Percentiles rank a stretch among this genome's conserved stretches.
phyloP scores from a whole-genome alignment of 92 coral and sea anemone species.

The Muricea muricata region DNA sequence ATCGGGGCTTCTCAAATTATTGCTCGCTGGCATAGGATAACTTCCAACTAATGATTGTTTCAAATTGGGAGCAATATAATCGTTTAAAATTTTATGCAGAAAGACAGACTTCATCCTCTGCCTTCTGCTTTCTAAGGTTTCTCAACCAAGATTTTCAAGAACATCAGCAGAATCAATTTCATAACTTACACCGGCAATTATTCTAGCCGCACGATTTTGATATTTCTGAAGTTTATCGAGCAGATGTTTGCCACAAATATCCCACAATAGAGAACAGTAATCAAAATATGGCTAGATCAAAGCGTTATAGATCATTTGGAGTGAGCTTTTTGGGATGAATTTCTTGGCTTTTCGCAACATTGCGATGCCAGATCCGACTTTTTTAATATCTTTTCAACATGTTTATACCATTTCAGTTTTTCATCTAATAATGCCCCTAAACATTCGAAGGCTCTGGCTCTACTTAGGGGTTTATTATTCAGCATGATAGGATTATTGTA shows the following conservation, averaged over 20 bases:
- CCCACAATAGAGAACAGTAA: constrained; percentile 57
- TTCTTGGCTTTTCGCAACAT: background rate
- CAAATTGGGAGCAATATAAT: background rate
- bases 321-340: constrained; percentile 24
- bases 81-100: too few species aligned
- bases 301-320: constrained; percentile 48
- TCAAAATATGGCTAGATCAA: constrained; percentile 61
- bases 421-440: background rate
- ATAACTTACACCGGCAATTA: constrained; percentile 15
- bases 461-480: background rate
- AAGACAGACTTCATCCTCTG: too few species aligned
- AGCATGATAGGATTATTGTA: background rate
- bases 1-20: background rate
- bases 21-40: background rate
- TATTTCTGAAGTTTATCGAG: constrained; percentile 50
- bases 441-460: background rate
- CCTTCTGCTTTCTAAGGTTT: too few species aligned
- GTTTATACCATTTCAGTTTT: too few species aligned
- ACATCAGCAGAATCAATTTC: constrained; percentile 10
- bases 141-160: background rate
- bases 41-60: background rate
- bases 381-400: too few species aligned
- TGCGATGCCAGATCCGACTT: background rate
- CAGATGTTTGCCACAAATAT: constrained; percentile 43
- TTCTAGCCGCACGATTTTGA: constrained; percentile 56